Conservation (phyloP, 2,797 vertebrate species). For the Phoxinus dragarum region DNA sequence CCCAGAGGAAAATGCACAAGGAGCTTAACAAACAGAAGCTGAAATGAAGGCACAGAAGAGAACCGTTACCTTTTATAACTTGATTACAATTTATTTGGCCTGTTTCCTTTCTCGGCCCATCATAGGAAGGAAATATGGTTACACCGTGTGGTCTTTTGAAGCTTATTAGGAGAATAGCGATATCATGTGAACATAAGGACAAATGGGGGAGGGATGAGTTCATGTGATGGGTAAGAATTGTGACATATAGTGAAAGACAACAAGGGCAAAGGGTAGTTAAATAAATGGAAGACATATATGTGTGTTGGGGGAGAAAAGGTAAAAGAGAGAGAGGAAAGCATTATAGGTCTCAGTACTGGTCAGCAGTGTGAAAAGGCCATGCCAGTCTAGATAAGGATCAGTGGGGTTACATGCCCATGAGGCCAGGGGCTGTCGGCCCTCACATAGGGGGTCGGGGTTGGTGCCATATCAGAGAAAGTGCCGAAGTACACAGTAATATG, state of each 20-base stretch:
- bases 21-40: neutral
- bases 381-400: slow-evolving; percentile 78
- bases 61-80: neutral
- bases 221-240: slow-evolving; percentile 32
- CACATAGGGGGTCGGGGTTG: slow-evolving; percentile 64
- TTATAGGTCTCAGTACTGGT: slow-evolving; percentile 49
- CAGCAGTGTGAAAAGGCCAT: slow-evolving; percentile 76
- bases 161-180: neutral
- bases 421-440: slow-evolving; percentile 63
- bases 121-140: neutral
- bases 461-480: slow-evolving; percentile 72
- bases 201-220: slow-evolving; percentile 29
- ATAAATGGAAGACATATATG: slow-evolving; percentile 17
- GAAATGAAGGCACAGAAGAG: neutral
- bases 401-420: slow-evolving; percentile 55
- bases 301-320: slow-evolving; percentile 24
- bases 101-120: neutral
- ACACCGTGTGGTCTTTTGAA: neutral
- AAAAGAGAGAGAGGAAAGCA: slow-evolving; percentile 28
- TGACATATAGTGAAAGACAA: slow-evolving; percentile 20
- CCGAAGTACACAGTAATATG: slow-evolving; percentile 74
- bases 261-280: slow-evolving; percentile 6
- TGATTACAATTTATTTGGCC: neutral
- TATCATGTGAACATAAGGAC: slow-evolving; percentile 2
- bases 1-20: slow-evolving; percentile 4